Percentiles rank a stretch among this genome's conserved stretches.
phyloP scores from a whole-genome alignment of 2,888 invertebrate species.

The Saturnia japonica region DNA sequence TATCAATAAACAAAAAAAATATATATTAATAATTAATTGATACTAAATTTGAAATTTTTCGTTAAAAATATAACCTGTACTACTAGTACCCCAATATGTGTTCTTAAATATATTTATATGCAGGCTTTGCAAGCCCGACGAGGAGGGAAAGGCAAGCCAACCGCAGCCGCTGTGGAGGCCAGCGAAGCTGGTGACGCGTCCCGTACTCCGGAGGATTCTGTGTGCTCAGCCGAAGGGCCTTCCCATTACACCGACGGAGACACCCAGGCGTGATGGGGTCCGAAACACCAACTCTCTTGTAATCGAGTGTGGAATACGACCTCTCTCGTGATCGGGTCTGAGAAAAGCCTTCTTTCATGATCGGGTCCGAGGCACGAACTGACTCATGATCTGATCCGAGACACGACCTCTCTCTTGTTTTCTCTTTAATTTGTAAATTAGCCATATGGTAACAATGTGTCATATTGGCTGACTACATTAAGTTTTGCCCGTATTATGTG shows the following conservation, averaged over 20 bases:
- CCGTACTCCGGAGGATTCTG: constrained; percentile 94
- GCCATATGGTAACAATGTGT: background rate
- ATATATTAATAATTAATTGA: background rate
- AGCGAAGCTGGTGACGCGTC: constrained; percentile 89
- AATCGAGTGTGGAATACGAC: background rate
- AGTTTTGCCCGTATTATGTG: background rate
- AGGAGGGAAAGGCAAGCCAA: constrained; percentile 71
- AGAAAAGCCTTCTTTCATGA: too few relatives aligned
- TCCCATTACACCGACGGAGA: constrained; percentile 85
- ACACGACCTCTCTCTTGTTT: too few relatives aligned
- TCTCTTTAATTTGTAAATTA: background rate
- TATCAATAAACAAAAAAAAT: background rate
- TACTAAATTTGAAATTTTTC: constrained; percentile 16
- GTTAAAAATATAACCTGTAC: background rate
- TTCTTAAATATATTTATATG: background rate
- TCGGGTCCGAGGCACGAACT: too few relatives aligned
- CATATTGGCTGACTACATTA: background rate
- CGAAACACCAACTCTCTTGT: background rate
- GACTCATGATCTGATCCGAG: too few relatives aligned
- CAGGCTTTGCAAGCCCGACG: constrained; percentile 90
- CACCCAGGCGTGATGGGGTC: constrained; percentile 64
- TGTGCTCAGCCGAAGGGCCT: constrained; percentile 93
- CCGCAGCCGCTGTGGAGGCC: constrained; percentile 82
- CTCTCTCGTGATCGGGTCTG: background rate
- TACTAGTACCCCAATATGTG: background rate